Evolutionary conservation across 2,113 vertebrate genomes (phyloP), one percentile per base, ranked within the genome.

Genomic region (Oryzias celebensis): DNA sequence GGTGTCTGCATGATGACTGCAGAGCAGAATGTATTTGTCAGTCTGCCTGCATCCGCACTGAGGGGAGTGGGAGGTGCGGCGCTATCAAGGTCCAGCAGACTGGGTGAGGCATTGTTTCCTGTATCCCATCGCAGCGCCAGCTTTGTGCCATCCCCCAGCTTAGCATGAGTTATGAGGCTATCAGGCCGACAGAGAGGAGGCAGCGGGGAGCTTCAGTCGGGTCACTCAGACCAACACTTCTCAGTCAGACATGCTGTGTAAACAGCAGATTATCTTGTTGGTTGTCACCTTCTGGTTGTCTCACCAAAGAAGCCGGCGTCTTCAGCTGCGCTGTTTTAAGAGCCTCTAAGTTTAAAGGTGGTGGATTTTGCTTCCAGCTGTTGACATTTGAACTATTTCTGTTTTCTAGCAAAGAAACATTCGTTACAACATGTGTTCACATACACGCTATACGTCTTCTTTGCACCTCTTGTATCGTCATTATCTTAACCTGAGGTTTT

Each of bases 21-120:
- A 60, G 26, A 44, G 49, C 75, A 51, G 77, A 75, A 36, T 85
- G 63, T 82, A 65, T 78, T 68, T 78, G 55, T 82, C 49, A 65
- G 55, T 45, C 48, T 43, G 50, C 63, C 4, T 57, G 17, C 22
- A 31, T 65, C n/a, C 49, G 18, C 53, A 26, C 36, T 15, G 43
- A 65, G 51, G 70, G 1, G 41, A 69, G 71, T 67, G 71, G 65
- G 72, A 68, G 65, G 65, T 55, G 73, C 49, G 48, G 78, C 51
- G 61, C 65, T 75, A 67, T 77, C 71, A 57, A 75, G 74, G 78
- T 84, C 80, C 48, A 80, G 73, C 73, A 56, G 78, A 69, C 60
- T 24, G 69, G 58, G 68, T 58, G 60, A 78, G 61, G 71, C 77
- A 76, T 83, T 83, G 83, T 85, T 87, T 85, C 77, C 81, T 69